Percentiles rank a stretch among this genome's conserved stretches.
Conservation (phyloP, 2,888 invertebrate species). For the Drosophila mayaguana region DNA sequence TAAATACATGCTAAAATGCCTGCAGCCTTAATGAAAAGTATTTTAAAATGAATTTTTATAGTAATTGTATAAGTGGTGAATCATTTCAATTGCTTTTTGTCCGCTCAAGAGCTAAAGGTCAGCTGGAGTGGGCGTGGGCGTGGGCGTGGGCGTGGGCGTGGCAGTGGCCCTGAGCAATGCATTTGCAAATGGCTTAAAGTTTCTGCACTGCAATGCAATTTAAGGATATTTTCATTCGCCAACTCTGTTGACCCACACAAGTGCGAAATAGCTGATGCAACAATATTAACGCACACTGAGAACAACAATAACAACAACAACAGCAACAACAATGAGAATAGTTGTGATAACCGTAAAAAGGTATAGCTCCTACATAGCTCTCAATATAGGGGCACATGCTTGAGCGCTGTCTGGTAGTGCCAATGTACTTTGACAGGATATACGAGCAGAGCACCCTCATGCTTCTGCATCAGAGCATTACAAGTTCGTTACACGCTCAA, state of each 20-base stretch:
- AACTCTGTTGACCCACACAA: slow-evolving; percentile 6
- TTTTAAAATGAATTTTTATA: slow-evolving; percentile 16
- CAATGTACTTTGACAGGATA: slow-evolving; percentile 13
- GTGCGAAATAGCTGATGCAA: slow-evolving; percentile 44
- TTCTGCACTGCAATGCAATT: neutral
- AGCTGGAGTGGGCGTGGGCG: slow-evolving; percentile 10
- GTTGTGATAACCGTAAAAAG: neutral
- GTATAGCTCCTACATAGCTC: neutral
- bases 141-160: slow-evolving; percentile 10
- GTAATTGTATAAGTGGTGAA: slow-evolving; percentile 36
- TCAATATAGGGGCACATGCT: slow-evolving; percentile 19
- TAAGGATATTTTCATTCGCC: neutral
- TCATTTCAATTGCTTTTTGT: slow-evolving; percentile 24
- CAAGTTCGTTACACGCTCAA: slow-evolving; percentile 5
- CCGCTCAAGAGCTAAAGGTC: slow-evolving; percentile 19
- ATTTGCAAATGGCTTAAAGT: neutral
- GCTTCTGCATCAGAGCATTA: slow-evolving; percentile 1
- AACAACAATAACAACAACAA: neutral
- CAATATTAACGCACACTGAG: slow-evolving; percentile 20
- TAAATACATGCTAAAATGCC: slow-evolving; percentile 3
- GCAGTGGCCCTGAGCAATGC: neutral
- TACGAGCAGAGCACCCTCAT: neutral
- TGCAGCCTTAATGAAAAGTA: slow-evolving; percentile 1
- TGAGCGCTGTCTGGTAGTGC: slow-evolving; percentile 2
- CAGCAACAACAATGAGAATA: neutral